These are phyloP conservation scores for Pantherophis guttatus DNA, from an alignment of 2,113 vertebrate species.

Conservation along the genomic window DNA sequence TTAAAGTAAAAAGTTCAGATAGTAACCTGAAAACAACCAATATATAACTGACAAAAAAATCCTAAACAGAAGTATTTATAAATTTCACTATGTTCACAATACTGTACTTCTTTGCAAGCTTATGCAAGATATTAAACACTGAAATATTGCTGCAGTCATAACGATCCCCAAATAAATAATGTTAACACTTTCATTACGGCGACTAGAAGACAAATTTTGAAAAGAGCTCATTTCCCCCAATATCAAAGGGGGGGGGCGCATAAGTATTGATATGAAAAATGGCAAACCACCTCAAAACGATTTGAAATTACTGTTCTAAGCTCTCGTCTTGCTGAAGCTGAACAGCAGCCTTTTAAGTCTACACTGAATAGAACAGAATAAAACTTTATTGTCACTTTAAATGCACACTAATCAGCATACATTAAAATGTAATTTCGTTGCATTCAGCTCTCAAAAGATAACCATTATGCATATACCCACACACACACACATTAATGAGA, in stretches of 20 bases:
- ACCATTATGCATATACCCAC: too few species aligned
- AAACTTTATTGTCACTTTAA: too few species aligned
- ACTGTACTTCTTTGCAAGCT: not conserved
- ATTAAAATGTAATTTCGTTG: too few species aligned
- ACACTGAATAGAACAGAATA: too few species aligned
- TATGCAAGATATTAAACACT: not conserved
- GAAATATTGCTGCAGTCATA: not conserved
- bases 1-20: not conserved
- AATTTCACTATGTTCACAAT: not conserved
- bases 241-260: accelerated
- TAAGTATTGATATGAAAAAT: not conserved
- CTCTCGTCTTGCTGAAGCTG: not conserved
- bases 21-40: too few species aligned
- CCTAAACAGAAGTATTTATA: not conserved
- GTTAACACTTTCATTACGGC: too few species aligned
- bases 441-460: too few species aligned
- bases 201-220: not conserved
- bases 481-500: too few species aligned
- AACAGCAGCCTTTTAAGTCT: not conserved
- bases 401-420: too few species aligned
- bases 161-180: not conserved
- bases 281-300: not conserved
- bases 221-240: not conserved
- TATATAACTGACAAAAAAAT: not conserved
- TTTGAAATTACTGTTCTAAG: not conserved